Percentiles rank a stretch among this genome's conserved stretches.
phyloP scores from a whole-genome alignment of 2,797 vertebrate species.

The Phyllotis vaccarum region DNA sequence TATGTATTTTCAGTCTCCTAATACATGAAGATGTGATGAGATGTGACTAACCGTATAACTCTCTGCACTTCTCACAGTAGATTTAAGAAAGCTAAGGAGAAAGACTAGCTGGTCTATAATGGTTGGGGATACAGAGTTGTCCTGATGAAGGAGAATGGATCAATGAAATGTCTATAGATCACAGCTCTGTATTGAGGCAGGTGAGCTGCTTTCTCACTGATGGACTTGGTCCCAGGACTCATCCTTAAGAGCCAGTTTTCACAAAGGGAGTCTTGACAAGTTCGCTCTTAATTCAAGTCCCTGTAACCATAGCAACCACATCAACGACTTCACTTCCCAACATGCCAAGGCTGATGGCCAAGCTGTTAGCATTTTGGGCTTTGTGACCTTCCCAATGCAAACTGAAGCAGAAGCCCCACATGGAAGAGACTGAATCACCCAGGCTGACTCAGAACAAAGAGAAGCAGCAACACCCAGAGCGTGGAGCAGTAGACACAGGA shows the following conservation, averaged over 20 bases:
- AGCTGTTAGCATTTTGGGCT: neutral
- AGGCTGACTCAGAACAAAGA: neutral
- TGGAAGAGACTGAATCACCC: neutral
- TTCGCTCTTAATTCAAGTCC: neutral
- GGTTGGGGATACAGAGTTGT: neutral
- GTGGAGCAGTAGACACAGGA: neutral
- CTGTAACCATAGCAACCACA: neutral
- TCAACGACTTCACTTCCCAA: neutral
- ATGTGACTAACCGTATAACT: neutral
- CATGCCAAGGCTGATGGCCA: neutral
- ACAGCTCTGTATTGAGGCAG: neutral
- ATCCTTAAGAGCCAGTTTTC: neutral
- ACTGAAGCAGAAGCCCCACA: neutral
- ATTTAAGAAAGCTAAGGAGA: neutral
- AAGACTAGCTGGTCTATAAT: neutral
- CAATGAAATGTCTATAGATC: too few species aligned
- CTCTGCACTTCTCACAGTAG: neutral
- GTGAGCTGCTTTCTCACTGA: neutral
- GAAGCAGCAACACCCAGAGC: neutral
- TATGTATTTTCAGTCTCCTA: neutral
- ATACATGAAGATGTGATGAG: neutral
- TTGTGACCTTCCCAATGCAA: neutral
- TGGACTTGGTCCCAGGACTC: neutral
- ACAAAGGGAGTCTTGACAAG: neutral
- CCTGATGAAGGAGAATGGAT: neutral